These are phyloP conservation scores for Cotesia chilonis DNA, from an alignment of 1,140 invertebrate genomes.

Conservation along the genomic window DNA sequence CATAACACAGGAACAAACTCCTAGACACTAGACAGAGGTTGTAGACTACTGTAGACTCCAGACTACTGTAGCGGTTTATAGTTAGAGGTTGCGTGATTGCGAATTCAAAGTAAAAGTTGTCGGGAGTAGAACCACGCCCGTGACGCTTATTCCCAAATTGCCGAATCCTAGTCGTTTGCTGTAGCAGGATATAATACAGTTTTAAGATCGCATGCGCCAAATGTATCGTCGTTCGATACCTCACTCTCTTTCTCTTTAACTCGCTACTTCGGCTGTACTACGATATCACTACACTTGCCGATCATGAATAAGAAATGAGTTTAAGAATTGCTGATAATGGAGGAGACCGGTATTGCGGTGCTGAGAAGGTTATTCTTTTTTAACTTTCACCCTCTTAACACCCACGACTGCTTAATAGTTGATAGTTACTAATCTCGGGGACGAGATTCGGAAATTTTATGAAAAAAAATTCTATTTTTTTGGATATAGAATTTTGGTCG, in stretches of 20 bases:
- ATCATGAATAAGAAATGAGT: slow-evolving; percentile 31
- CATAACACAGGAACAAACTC: too few relatives aligned
- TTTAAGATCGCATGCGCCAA: slow-evolving; percentile 24
- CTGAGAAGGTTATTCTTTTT: neutral
- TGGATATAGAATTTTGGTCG: too few relatives aligned
- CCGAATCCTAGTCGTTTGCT: slow-evolving; percentile 10
- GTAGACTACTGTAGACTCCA: neutral
- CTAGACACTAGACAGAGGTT: too few relatives aligned
- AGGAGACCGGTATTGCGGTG: neutral
- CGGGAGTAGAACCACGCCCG: slow-evolving; percentile 24
- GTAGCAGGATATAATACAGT: too few relatives aligned
- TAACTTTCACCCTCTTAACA: too few relatives aligned
- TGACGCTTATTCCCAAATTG: slow-evolving; percentile 9
- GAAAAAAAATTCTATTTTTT: too few relatives aligned
- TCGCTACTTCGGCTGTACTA: too few relatives aligned
- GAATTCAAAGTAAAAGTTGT: slow-evolving; percentile 28
- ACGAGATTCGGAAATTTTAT: too few relatives aligned
- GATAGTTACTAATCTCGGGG: too few relatives aligned
- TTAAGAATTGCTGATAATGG: slow-evolving; percentile 29
- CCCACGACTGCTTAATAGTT: too few relatives aligned
- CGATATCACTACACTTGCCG: neutral
- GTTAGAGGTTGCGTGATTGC: slow-evolving; percentile 19
- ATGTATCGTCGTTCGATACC: slow-evolving; percentile 25
- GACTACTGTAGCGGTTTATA: neutral
- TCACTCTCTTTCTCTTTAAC: too few relatives aligned